Conservation (phyloP, 2,888 invertebrate genomes). For the Cephus runcator region DNA sequence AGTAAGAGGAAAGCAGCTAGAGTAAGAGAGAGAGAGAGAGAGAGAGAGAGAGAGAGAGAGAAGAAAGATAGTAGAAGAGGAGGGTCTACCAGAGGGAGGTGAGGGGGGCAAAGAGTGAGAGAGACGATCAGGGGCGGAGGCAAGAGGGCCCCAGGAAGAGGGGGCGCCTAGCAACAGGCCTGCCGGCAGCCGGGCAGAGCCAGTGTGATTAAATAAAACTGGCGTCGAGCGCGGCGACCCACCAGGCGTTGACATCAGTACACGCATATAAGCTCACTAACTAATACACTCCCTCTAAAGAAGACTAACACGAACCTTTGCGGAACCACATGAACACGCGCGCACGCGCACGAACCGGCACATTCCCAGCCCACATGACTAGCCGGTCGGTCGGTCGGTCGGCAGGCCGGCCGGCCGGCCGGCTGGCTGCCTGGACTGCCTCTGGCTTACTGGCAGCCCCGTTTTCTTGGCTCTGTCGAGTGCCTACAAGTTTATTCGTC, state of each 20-base stretch:
- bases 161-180: conserved; percentile 64
- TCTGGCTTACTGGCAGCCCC: neutral
- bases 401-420: neutral
- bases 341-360: conserved; percentile 36
- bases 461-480: neutral
- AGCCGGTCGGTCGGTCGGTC: conserved; percentile 24
- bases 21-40: neutral
- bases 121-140: conserved; percentile 18
- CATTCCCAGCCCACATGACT: conserved; percentile 49
- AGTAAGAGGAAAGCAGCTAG: conserved; percentile 28
- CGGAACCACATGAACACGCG: conserved; percentile 35
- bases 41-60: neutral
- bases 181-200: conserved; percentile 45
- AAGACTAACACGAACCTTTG: conserved; percentile 18
- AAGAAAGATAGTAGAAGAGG: conserved; percentile 27
- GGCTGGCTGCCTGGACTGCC: neutral
- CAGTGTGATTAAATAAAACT: conserved; percentile 63
- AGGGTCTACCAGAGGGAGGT: conserved; percentile 46
- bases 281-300: neutral
- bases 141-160: conserved; percentile 37
- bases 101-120: conserved; percentile 28
- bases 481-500: neutral
- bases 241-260: conserved; percentile 57
- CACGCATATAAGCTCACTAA: conserved; percentile 27
- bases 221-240: conserved; percentile 51